Evolutionary conservation across 2,797 vertebrate species (phyloP).

Genomic region (Bradypodion ventrale): DNA sequence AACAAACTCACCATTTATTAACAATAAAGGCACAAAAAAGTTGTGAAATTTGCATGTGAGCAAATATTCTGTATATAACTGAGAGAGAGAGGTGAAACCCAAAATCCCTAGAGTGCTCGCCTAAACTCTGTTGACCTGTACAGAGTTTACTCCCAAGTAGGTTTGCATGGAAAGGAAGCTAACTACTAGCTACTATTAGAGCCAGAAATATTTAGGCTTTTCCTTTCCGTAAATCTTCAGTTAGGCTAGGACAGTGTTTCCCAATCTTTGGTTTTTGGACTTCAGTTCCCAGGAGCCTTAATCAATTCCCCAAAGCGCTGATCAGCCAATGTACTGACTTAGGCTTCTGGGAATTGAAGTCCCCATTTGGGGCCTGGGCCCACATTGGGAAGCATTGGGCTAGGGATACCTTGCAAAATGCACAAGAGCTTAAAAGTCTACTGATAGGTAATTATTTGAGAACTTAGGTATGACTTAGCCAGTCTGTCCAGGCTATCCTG

Average conservation of each 20-base stretch:
- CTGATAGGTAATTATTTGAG: neutral
- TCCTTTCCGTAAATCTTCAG: neutral
- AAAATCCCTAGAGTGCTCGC: neutral
- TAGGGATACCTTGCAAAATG: neutral
- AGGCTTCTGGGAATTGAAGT: too few species aligned
- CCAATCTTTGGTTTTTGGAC: too few species aligned
- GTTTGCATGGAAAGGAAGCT: neutral
- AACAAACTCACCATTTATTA: neutral
- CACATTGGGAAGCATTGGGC: too few species aligned
- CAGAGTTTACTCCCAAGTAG: neutral
- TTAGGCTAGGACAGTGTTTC: too few species aligned
- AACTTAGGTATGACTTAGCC: too few species aligned
- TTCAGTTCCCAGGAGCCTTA: too few species aligned
- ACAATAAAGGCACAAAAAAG: neutral
- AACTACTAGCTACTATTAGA: neutral
- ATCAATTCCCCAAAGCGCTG: too few species aligned
- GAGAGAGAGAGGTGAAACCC: neutral
- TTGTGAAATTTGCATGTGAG: neutral
- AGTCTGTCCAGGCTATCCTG: too few species aligned
- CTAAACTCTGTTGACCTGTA: neutral
- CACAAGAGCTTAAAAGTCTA: neutral
- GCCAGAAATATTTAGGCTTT: neutral
- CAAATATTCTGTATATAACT: neutral
- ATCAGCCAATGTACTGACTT: too few species aligned
- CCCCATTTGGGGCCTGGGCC: too few species aligned